phyloP scores from a whole-genome alignment of 2,888 invertebrate species.

The Cistogaster globosa region DNA sequence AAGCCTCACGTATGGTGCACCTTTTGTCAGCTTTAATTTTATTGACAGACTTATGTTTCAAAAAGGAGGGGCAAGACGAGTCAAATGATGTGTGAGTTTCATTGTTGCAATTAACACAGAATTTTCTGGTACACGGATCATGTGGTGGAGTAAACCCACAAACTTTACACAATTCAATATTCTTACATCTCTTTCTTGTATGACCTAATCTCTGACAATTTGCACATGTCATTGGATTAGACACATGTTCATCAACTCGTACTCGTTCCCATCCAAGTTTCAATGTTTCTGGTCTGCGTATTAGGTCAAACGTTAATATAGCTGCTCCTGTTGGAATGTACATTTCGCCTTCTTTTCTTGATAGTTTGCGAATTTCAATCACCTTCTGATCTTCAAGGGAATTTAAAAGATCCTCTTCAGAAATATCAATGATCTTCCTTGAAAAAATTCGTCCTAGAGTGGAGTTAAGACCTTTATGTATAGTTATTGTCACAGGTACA shows the following conservation, averaged over 20 bases:
- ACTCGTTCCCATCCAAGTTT: slow-evolving; percentile 31
- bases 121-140: slow-evolving; percentile 15
- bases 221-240: slow-evolving; percentile 18
- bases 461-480: not conserved
- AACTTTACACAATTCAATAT: slow-evolving; percentile 8
- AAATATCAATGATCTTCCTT: slow-evolving; percentile 9
- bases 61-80: not conserved
- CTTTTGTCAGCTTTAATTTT: slow-evolving; percentile 7
- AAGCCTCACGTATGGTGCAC: slow-evolving; percentile 17
- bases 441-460: slow-evolving; percentile 9
- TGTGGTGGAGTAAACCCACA: slow-evolving; percentile 16
- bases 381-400: not conserved
- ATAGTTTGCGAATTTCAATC: not conserved
- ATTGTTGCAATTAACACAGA: slow-evolving; percentile 34
- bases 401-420: slow-evolving; percentile 1
- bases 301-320: not conserved
- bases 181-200: slow-evolving; percentile 28
- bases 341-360: no score
- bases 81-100: slow-evolving; percentile 39
- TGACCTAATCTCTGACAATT: slow-evolving; percentile 35
- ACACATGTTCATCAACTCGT: slow-evolving; percentile 10
- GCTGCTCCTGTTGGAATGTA: slow-evolving; percentile 10
- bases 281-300: not conserved
- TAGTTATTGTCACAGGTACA: not conserved
- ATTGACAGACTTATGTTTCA: slow-evolving; percentile 28